phyloP scores from a whole-genome alignment of 2,888 invertebrate species.

The Orthosia gracilis region DNA sequence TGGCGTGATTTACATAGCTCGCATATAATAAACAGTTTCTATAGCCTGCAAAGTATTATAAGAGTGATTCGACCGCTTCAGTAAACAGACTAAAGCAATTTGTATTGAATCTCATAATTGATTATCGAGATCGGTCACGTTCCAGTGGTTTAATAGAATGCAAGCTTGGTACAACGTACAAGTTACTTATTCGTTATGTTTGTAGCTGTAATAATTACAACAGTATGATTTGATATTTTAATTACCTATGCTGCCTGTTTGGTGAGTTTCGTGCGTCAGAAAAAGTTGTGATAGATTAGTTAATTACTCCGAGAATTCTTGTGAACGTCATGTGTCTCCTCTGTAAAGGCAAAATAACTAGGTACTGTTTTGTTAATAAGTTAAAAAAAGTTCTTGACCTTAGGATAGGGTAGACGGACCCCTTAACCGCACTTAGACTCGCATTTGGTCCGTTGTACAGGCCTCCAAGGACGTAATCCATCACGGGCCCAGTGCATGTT shows the following conservation, averaged over 20 bases:
- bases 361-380: neutral
- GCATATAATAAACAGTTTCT: constrained; percentile 6
- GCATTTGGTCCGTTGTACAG: too few relatives aligned
- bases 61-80: constrained; percentile 43
- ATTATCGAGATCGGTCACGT: constrained; percentile 55
- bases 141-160: constrained; percentile 51
- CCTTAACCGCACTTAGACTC: too few relatives aligned
- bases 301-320: constrained; percentile 24
- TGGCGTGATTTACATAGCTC: neutral
- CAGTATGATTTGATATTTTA: constrained; percentile 41
- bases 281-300: constrained; percentile 12
- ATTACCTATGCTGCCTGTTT: constrained; percentile 14
- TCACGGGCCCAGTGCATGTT: too few relatives aligned
- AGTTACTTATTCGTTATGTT: constrained; percentile 45
- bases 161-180: constrained; percentile 20
- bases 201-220: constrained; percentile 44
- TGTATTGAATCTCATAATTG: constrained; percentile 60
- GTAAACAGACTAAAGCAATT: constrained; percentile 49
- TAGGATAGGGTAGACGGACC: too few relatives aligned
- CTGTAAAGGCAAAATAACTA: neutral
- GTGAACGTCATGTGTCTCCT: neutral
- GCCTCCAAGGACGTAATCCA: too few relatives aligned
- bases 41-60: constrained; percentile 31
- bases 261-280: constrained; percentile 2
- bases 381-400: neutral